Base-by-base conservation (phyloP, 1,140 invertebrate genomes). In the Microplitis demolitor region DNA sequence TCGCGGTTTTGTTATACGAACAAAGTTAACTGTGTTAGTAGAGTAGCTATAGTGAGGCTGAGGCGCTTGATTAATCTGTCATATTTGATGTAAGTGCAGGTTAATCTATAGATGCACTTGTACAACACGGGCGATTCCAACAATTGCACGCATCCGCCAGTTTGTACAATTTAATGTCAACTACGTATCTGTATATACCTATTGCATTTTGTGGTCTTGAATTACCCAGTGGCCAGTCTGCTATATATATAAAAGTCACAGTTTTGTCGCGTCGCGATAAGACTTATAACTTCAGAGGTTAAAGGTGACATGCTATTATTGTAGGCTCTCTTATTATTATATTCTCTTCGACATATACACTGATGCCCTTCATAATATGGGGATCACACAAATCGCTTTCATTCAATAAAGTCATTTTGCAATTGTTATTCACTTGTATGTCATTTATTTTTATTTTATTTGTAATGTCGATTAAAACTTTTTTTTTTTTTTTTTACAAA, bases 71-170 rank as follows among this genome's bases (percentile, higher is more conserved):
- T 64, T 64, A 64, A 64, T 64, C 62, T 64, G 62, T 50, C 39
- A 64, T 64, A 64, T 64, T 64, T 64, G 62, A 64, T 64, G 39
- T 50, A 31, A 50, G 37, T 64, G 33, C 39, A 64, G 39, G 39
- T 50, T 50, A 64, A 64, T 34, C 35, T 50, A 50, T 31, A 24
- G 33, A 64, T 62, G 35, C 14, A 31, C 34, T 34, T 50, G 16
- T 11, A 64, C 39, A 45, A 45, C n/a, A 67, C 51, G 31, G 50
- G 31, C 66, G 50, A 67, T 67, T 67, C 33, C 50, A 54, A 24
- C 66, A 67, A 67, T 67, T 67, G 66, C 51, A 67, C 5, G 66
- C 66, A 67, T 67, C 66, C 66, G 66, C 66, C 39, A 45, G 39
- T 45, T 45, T 45, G 39, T 45, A 64, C 35, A 64, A 50, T 64